A percentile compares a stretch with the other conserved stretches of the same genome.
Conservation (phyloP, 2,888 invertebrate genomes). For the Chymomyza procnemis region DNA sequence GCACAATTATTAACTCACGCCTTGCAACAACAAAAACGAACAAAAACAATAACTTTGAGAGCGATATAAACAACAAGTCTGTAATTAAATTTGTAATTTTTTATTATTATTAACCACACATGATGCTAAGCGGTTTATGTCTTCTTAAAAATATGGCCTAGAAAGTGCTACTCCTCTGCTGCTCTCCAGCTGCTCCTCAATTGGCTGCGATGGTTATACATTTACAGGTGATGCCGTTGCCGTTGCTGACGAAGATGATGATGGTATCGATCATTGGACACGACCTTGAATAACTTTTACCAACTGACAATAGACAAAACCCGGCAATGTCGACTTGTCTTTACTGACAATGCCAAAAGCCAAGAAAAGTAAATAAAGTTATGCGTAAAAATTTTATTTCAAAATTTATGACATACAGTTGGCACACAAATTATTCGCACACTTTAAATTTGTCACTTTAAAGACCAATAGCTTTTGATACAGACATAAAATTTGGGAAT, state of each 20-base stretch:
- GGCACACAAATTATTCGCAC: too few species aligned
- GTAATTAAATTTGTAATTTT: constrained; percentile 11
- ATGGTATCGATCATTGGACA: neutral
- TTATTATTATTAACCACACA: neutral
- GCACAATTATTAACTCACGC: neutral
- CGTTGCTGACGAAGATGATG: constrained; percentile 6
- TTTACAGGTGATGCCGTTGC: too few species aligned
- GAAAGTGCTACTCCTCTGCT: neutral
- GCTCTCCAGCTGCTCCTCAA: neutral
- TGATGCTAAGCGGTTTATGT: neutral
- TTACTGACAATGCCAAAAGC: neutral
- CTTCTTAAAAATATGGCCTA: neutral
- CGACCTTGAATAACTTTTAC: constrained; percentile 1
- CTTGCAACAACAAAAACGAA: neutral
- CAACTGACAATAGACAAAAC: neutral
- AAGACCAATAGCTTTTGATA: too few species aligned
- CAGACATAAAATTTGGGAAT: too few species aligned
- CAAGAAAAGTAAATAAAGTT: constrained; percentile 12
- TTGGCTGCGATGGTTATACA: constrained; percentile 35
- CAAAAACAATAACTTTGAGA: neutral
- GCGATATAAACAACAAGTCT: neutral
- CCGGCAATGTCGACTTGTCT: neutral
- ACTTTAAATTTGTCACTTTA: too few species aligned
- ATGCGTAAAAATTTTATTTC: constrained; percentile 4
- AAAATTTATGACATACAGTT: constrained; percentile 4